Evolutionary conservation across 2,888 invertebrate species (phyloP).

Genomic region (Cremastobaeus sp.): DNA sequence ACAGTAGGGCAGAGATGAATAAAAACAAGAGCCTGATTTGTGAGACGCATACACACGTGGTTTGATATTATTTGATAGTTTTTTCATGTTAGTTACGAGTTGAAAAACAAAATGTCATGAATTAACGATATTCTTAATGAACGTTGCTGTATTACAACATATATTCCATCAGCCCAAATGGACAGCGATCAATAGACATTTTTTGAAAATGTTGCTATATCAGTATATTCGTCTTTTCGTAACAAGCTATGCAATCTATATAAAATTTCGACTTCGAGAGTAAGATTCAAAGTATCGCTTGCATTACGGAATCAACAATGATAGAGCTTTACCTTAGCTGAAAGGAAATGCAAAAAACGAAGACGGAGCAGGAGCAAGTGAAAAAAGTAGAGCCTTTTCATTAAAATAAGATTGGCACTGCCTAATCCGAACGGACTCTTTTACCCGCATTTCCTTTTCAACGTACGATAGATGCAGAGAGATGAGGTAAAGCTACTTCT

Average conservation of each 20-base stretch:
- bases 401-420: constrained; percentile 62
- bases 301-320: constrained; percentile 48
- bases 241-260: too few relatives aligned
- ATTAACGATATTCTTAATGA: too few relatives aligned
- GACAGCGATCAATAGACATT: too few relatives aligned
- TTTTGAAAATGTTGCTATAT: too few relatives aligned
- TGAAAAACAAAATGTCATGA: too few relatives aligned
- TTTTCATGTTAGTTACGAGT: too few relatives aligned
- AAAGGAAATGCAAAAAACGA: constrained; percentile 52
- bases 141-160: too few relatives aligned
- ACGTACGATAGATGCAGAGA: constrained; percentile 56
- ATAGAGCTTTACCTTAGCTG: constrained; percentile 37
- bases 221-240: too few relatives aligned
- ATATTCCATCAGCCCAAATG: too few relatives aligned
- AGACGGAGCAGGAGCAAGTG: constrained; percentile 32
- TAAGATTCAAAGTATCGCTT: constrained; percentile 28
- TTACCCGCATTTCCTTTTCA: constrained; percentile 61
- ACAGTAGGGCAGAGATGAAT: constrained; percentile 25
- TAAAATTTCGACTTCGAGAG: constrained; percentile 20
- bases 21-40: constrained; percentile 49
- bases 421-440: constrained; percentile 61
- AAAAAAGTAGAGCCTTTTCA: constrained; percentile 58
- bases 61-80: too few relatives aligned
- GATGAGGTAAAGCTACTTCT: constrained; percentile 62
- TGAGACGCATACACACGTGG: constrained; percentile 11